Percentiles rank a stretch among this genome's conserved stretches.
phyloP scores from a whole-genome alignment of 2,797 vertebrate species.

The Ctenochaetus hawaiiensis region DNA sequence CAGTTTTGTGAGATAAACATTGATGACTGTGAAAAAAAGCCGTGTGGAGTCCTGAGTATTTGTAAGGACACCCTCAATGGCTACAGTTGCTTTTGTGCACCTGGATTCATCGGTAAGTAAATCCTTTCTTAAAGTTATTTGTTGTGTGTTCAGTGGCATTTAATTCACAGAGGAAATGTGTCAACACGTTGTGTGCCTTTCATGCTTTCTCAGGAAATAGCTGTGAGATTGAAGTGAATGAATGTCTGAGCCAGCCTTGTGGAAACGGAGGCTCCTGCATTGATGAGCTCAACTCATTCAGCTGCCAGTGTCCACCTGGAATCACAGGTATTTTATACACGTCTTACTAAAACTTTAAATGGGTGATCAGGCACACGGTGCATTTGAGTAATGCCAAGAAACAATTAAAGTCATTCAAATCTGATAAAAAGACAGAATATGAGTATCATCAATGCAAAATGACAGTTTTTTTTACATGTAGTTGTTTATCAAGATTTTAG shows the following conservation, averaged over 20 bases:
- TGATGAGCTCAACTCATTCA: conserved; percentile 86
- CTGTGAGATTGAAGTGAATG: conserved; percentile 88
- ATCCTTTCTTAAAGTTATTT: conserved; percentile 40
- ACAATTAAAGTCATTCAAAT: neutral
- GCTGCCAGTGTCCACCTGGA: conserved; percentile 83
- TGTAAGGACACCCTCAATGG: conserved; percentile 82
- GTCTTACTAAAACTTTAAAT: conserved; percentile 1
- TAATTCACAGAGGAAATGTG: conserved; percentile 39
- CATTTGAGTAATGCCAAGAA: neutral
- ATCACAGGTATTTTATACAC: conserved; percentile 83
- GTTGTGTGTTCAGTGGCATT: conserved; percentile 19
- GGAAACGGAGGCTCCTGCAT: conserved; percentile 82
- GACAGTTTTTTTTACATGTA: too few relatives aligned
- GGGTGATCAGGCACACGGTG: too few relatives aligned
- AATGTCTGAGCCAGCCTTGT: conserved; percentile 87
- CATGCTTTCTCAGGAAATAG: conserved; percentile 82
- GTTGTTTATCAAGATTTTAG: too few relatives aligned
- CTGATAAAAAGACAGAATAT: too few relatives aligned
- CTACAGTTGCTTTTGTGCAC: conserved; percentile 90
- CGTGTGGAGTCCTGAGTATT: conserved; percentile 87
- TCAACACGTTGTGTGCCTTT: conserved; percentile 46
- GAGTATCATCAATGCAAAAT: too few relatives aligned
- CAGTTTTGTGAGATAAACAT: conserved; percentile 83
- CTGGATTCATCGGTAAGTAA: conserved; percentile 89
- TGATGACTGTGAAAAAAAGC: conserved; percentile 82